Evolutionary conservation across 2,113 vertebrate species (phyloP), one percentile per base, ranked within the genome.

Genomic region (Morone saxatilis): DNA sequence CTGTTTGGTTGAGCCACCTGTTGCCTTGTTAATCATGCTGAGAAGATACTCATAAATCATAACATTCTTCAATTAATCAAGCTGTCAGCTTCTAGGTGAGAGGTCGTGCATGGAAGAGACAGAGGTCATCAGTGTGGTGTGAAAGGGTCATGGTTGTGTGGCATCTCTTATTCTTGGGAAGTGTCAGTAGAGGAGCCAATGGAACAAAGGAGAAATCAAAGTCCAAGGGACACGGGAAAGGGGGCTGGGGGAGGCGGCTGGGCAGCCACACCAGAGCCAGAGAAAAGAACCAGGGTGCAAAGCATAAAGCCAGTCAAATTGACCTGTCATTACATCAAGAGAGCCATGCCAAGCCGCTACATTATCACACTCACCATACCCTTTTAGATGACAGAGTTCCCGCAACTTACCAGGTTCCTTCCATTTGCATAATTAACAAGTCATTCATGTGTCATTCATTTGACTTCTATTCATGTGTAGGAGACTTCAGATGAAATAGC

Each of bases 31-130:
- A 98, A 98, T 99, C 98, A 97, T 95, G 95, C 96, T 95, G 96
- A 97, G 96, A 94, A 98, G 97, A 97, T 98, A 98, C 96, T 99
- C 98, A 99, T 99, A 99, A 99, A 99, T 99, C 98, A 99, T 99
- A 99, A 98, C 97, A 96, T 96, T 87, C 96, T 96, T 97, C 98
- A 98, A 99, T 99, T 98, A 99, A 99, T 99, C 98, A 99, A 98
- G 96, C 97, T 99, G 98, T 99, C 98, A 98, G 95, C 93, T 87
- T 91, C 92, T 83, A 91, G 97, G 97, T 97, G 97, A 98, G 93
- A 96, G 97, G 97, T 97, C 92, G 91, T 93, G 93, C 95, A 95
- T 95, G 95, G 90, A 96, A 76, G 96, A 97, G 97, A 97, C 97
- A 97, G 95, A 97, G 98, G 98, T 99, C 97, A 97, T 94, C 94